Evolutionary conservation across 2,888 invertebrate species (phyloP).

Genomic region (Clostera curtula): DNA sequence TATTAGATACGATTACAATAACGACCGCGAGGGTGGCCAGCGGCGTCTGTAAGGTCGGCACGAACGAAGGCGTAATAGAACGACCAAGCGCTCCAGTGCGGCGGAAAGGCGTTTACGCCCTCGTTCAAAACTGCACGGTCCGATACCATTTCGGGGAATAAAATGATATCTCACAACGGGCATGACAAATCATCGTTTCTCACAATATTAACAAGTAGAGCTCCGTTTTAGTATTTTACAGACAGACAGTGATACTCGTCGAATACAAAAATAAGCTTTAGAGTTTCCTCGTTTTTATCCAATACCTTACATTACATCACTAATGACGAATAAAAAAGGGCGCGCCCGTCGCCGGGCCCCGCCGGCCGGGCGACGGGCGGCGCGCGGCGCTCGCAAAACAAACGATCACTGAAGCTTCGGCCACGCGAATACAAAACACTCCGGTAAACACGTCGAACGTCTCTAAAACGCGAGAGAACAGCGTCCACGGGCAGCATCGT

Average conservation of each 20-base stretch:
- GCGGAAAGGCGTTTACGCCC: conserved; percentile 32
- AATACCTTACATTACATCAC: conserved; percentile 64
- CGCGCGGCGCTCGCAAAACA: conserved; percentile 66
- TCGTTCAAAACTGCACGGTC: conserved; percentile 42
- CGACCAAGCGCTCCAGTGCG: conserved; percentile 33
- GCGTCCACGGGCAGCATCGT: conserved; percentile 48
- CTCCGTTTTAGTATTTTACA: conserved; percentile 62
- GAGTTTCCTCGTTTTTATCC: conserved; percentile 68
- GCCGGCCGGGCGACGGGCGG: conserved; percentile 44
- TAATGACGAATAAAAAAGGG: conserved; percentile 61
- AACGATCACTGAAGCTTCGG: conserved; percentile 66
- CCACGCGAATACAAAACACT: conserved; percentile 67
- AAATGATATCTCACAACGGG: conserved; percentile 61
- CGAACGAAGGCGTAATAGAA: conserved; percentile 27
- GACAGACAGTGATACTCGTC: conserved; percentile 63
- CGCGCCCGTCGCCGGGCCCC: conserved; percentile 53
- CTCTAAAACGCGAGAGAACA: conserved; percentile 48
- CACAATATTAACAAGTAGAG: conserved; percentile 40
- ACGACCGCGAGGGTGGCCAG: conserved; percentile 52
- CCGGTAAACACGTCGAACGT: conserved; percentile 55
- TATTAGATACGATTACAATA: conserved; percentile 64
- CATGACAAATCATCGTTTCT: conserved; percentile 32
- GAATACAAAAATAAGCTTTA: conserved; percentile 74
- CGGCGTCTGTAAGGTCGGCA: conserved; percentile 18
- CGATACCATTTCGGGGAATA: conserved; percentile 65